Evolutionary conservation across 1,140 invertebrate species (phyloP), one percentile per base, ranked within the genome.

Genomic region (Calycopis cecrops): DNA sequence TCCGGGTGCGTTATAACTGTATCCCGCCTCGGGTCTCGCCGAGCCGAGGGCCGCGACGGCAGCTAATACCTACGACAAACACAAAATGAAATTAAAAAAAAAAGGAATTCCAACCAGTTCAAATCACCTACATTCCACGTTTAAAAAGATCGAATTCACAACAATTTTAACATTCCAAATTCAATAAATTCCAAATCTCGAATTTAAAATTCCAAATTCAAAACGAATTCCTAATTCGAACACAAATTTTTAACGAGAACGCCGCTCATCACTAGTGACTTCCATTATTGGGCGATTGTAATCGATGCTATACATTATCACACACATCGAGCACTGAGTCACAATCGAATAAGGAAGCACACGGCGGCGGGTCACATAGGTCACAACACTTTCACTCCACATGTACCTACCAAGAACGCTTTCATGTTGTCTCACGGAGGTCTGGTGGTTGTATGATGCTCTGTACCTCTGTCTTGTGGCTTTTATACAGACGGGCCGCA

Each of bases 21-120:
- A 91, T 60, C 90, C 90, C 65, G 90, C 89, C 79, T 91, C 90
- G 63, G 90, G 90, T 56, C 90, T 82, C 35, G 90, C 90, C 66
- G 88, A 88, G 71, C 89, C 89, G 74, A 90, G 71, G 17, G 90
- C 90, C 87, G 90, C 87, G 60, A 90, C 89, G 71, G 83, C 80
- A 64, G 90, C 89, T 76, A 90, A 86, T 79, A 90, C 83, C 81
- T 87, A 69, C 58, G 60, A 60, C 59, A 77, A 57, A 79, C 76
- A 57, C 54, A 59, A 38, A 51, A 57, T 18, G 35, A 50, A 52
- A 55, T 21, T 33, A 55, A 47, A 28, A 44, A n/a, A n/a, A 4
- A 17, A 34, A 35, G 16, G 4, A 44, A 44, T 9, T 14, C 9
- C 6, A 28, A 28, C 6, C 21, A 2, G 21, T 2, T 28, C 2